Evolutionary conservation across 2,113 vertebrate genomes (phyloP).

Genomic region (Ciconia stormi): DNA sequence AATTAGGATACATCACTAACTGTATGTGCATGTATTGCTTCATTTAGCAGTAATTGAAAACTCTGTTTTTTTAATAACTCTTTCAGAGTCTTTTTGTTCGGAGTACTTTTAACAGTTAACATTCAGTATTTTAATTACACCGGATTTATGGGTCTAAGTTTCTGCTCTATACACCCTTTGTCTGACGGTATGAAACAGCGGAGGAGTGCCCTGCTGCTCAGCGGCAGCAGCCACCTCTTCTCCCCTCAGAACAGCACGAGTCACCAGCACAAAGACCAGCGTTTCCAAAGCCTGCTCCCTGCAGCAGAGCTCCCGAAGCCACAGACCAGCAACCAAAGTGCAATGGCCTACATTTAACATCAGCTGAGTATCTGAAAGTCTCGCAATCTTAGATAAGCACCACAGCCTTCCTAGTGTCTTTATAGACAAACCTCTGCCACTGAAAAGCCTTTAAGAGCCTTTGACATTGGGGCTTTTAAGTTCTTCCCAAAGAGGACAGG

Average conservation of each 20-base stretch:
- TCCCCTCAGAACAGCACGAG: not conserved
- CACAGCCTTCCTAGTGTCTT: not conserved
- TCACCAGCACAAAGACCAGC: fast-evolving
- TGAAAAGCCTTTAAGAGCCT: not conserved
- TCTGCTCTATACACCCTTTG: not conserved
- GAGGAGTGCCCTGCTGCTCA: not conserved
- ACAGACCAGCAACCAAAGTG: fast-evolving
- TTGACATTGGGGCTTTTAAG: not conserved
- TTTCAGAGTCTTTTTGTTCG: not conserved
- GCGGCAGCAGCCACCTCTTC: not conserved
- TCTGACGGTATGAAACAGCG: not conserved
- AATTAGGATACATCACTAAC: constrained; percentile 12
- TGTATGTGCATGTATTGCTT: constrained; percentile 28
- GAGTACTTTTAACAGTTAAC: not conserved
- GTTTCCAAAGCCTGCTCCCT: not conserved
- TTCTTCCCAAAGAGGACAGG: not conserved
- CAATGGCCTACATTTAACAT: not conserved
- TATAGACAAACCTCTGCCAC: not conserved
- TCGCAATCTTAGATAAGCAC: not conserved
- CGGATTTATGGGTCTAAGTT: not conserved
- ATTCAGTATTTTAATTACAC: not conserved
- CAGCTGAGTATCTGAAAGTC: not conserved
- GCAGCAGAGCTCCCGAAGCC: not conserved
- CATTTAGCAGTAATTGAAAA: constrained; percentile 6
- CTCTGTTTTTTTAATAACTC: not conserved